Evolutionary conservation across 23 tunicate species (phyloP), one percentile per base, ranked within the genome.

Genomic region (Halocynthia aurantium): DNA sequence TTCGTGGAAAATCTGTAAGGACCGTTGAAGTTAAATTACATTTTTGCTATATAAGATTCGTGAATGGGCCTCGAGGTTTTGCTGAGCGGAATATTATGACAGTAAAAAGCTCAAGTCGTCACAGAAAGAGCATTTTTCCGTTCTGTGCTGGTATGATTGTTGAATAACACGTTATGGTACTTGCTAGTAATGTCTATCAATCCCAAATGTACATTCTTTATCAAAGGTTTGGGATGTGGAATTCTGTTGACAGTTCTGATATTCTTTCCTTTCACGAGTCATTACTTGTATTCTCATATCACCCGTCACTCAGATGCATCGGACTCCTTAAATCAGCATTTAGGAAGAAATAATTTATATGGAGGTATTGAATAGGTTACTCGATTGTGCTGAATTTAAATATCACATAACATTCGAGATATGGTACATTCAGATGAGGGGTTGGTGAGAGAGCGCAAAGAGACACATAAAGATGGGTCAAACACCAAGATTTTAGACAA

Each of bases 181-280:
- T 58, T 0, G 17, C 17, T 58, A 13, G 4, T 58, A 2, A 15
- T 13, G 4, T 58, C 4, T 74, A 6, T 74, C 78, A 74, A 31
- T 31, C 44, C 44, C 44, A 31, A 31, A 31, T 4, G 44, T 31
- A 0, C 44, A 31, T 31, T 31, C 44, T 31, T 31, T 31, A 31
- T 31, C 44, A 31, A 31, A 31, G 78, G 78, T 55, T 18, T 74
- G 78, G 78, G 78, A 13, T 74, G 63, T 53, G 78, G 78, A 74
- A 54, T 74, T 62, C 62, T 74, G 2, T n/a, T 74, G 40, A 54
- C 78, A 18, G 40, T 54, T 22, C 55, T 74, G 50, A 22, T 74
- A n/a, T 74, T 74, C 22, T 74, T 74, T 7, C 78, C 78, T 52
- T 13, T 74, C 12, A 74, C 60, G 22, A 51, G 60, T 20, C 62